Evolutionary conservation across 2,888 invertebrate genomes (phyloP), one percentile per base, ranked within the genome.

Genomic region (Synergus itoensis): DNA sequence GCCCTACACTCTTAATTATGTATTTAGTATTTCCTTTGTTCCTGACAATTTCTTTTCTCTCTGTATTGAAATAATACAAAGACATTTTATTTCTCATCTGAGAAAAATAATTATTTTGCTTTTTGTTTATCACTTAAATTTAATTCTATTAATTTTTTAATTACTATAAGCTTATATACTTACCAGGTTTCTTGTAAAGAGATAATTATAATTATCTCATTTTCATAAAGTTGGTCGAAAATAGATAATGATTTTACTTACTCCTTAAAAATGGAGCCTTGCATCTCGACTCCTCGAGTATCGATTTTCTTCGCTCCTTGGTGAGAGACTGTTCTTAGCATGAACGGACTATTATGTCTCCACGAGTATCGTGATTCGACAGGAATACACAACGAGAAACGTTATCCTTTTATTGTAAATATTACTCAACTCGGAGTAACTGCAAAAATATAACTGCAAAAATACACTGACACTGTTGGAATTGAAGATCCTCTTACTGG

Each of bases 301-400:
- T 69, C 69, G 69, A 69, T 69, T 48, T 69, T 45, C 69, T 28
- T n/a, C 16, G 45, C 48, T 69, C 16, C 69, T 69, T 69, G 69
- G 45, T 48, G 28, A 69, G 28, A 69, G 43, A 69, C 69, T 69
- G 48, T 69, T 48, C 45, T 48, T 28, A 69, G 69, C 28, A 48
- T 69, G 69, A 69, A 69, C 28, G 28, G 45, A 9, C 28, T 21
- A 48, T 69, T 28, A 69, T 48, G 48, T 69, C 69, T 69, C 28
- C 69, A 36, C 48, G 28, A 21, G 45, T 48, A 48, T 69, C 28
- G 28, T 48, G 69, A 69, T 69, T 69, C 36, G 16, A 14, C 48
- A 11, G n/a, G 28, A 69, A 69, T 69, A 69, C 69, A 48, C 16
- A 48, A 48, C 28, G 21, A 16, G 36, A 21, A 69, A 48, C 14